These are phyloP conservation scores for Caradrina clavipalpis DNA, from an alignment of 2,888 invertebrate genomes.

Conservation along the genomic window DNA sequence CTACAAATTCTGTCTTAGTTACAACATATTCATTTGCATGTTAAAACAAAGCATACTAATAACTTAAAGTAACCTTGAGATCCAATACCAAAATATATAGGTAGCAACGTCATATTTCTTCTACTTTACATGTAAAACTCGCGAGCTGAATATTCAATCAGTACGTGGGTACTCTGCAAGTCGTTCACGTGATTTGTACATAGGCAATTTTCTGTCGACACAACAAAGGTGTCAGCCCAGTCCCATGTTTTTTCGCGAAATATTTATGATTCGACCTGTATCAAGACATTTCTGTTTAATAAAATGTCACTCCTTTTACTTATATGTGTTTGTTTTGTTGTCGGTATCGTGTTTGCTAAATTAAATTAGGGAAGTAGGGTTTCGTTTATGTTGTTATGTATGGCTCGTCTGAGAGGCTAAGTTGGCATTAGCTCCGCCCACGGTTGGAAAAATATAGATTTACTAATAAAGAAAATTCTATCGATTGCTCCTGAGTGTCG, in stretches of 20 bases:
- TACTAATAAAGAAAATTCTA: neutral
- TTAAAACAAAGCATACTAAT: constrained; percentile 10
- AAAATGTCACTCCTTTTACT: constrained; percentile 38
- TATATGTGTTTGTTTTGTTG: constrained; percentile 14
- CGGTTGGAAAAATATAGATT: neutral
- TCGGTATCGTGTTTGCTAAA: constrained; percentile 4
- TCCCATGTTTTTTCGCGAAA: constrained; percentile 27
- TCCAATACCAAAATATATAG: constrained; percentile 14
- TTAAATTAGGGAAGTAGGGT: constrained; percentile 3
- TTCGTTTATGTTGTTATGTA: constrained; percentile 3
- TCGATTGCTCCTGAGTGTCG: too few species aligned
- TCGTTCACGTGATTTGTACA: constrained; percentile 48
- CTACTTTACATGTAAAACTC: constrained; percentile 26
- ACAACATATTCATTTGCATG: neutral
- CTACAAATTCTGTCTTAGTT: neutral
- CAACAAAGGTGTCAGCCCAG: constrained; percentile 41
- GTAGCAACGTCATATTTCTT: constrained; percentile 21
- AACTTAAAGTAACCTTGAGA: constrained; percentile 1
- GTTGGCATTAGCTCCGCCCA: neutral
- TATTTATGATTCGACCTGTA: constrained; percentile 44
- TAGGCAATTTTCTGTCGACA: constrained; percentile 42
- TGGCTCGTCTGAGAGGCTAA: neutral
- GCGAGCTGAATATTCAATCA: constrained; percentile 54
- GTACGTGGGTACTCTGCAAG: constrained; percentile 32
- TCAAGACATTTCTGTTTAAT: constrained; percentile 35